Base-by-base conservation (phyloP, 2,797 vertebrate genomes). In the Myotis vivesi region DNA sequence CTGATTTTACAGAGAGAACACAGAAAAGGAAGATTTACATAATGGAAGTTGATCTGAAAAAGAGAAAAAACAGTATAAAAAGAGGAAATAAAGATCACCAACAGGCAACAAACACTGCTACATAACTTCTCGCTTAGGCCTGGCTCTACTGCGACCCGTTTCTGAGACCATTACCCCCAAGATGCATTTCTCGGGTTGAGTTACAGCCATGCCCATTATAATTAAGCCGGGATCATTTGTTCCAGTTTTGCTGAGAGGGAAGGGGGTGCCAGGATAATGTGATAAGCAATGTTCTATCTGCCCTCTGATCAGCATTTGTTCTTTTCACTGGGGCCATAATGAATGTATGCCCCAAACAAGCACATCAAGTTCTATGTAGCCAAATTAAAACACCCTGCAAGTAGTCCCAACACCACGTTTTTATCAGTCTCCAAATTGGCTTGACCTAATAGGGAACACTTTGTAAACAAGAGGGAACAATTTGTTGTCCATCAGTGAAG, bases 381-480 rank as follows among this genome's bases (percentile, higher is more conserved):
- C 77, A 94, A 93, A 91, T 96, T 84, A 95, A 95, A 96, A 91
- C 94, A 72, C 46, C 55, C 87, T 81, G 41, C 57, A 81, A 94
- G 81, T 62, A n/a, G 62, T 59, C n/a, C 22, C 84, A 75, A 73
- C 28, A 66, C 49, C 20, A 46, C 68, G 53, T 80, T 68, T 68
- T 91, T 87, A 38, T 81, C 8, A 28, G 69, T 94, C 89, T 93
- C 49, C 71, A 89, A 95, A 94, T 87, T 84, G 71, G 30, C 13
- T 22, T 91, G 89, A 91, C 36, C 91, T 95, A 87, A 77, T 82
- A 46, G 36, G 25, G 84, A 66, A 73, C 75, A 55, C 75, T 77
- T 55, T 77, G 36, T 87, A 91, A 95, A 94, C 71, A 89, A 89
- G 41, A 73, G 41, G 25, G 83, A 89, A 87, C 83, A 81, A 30